Conservation (phyloP, 2,888 invertebrate genomes). For the Scelioninae gen. 1 region DNA sequence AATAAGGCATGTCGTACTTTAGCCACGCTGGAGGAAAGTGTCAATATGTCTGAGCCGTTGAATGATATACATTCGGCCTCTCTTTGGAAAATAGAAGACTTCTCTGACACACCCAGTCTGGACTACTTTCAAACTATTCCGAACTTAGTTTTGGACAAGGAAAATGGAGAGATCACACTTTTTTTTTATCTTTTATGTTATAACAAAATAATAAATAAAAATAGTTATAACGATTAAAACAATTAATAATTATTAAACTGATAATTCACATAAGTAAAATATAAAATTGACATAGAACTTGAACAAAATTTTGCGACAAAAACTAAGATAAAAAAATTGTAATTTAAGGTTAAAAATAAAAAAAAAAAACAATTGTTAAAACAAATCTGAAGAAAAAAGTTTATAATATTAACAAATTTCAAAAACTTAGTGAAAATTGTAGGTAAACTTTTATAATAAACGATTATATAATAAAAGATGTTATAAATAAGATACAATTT, state of each 20-base stretch:
- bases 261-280: too few relatives aligned
- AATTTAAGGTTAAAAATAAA: too few relatives aligned
- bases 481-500: too few relatives aligned
- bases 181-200: background rate
- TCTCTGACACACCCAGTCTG: slow-evolving; percentile 65
- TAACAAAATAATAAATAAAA: background rate
- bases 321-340: too few relatives aligned
- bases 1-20: slow-evolving; percentile 81
- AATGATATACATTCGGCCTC: slow-evolving; percentile 81
- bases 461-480: too few relatives aligned
- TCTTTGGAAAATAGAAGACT: slow-evolving; percentile 78
- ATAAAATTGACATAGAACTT: too few relatives aligned
- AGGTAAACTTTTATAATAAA: too few relatives aligned
- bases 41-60: slow-evolving; percentile 81
- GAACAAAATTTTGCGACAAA: too few relatives aligned
- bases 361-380: too few relatives aligned
- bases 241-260: slow-evolving; percentile 1
- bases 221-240: slow-evolving; percentile 1
- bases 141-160: slow-evolving; percentile 43
- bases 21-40: slow-evolving; percentile 78
- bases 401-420: too few relatives aligned
- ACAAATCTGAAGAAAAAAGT: too few relatives aligned
- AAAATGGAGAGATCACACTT: slow-evolving; percentile 46
- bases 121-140: slow-evolving; percentile 59
- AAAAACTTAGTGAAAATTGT: too few relatives aligned